Evolutionary conservation across 2,888 invertebrate species (phyloP).

Genomic region (Volucella inflata): DNA sequence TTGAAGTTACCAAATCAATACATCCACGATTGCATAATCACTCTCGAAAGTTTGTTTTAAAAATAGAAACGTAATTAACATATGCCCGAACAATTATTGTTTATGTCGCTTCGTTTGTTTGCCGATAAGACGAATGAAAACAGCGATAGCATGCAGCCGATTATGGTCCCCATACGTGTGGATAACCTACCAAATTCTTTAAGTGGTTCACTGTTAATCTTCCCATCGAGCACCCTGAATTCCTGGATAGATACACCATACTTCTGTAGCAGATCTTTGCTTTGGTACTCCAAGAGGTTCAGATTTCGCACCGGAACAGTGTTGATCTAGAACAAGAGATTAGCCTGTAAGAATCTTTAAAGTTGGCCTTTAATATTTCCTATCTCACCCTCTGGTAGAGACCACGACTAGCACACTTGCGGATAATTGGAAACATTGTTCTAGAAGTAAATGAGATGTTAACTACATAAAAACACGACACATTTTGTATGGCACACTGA

Average conservation of each 20-base stretch:
- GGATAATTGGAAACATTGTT: conserved; percentile 67
- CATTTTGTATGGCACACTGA: neutral
- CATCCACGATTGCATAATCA: conserved; percentile 29
- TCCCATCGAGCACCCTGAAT: conserved; percentile 92
- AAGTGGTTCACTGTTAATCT: conserved; percentile 86
- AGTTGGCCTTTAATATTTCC: neutral
- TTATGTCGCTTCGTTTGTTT: conserved; percentile 1
- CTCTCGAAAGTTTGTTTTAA: conserved; percentile 23
- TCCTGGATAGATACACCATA: conserved; percentile 94
- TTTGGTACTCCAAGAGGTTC: conserved; percentile 98
- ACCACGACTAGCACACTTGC: conserved; percentile 51
- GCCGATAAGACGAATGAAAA: conserved; percentile 21
- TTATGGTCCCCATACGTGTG: neutral
- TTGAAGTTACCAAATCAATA: conserved; percentile 12
- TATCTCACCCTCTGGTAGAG: conserved; percentile 49
- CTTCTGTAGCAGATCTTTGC: conserved; percentile 94
- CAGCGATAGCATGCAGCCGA: neutral
- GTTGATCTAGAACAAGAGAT: conserved; percentile 20
- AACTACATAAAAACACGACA: conserved; percentile 1
- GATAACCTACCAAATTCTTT: conserved; percentile 87
- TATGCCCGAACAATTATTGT: conserved; percentile 17
- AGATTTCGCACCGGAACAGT: conserved; percentile 86
- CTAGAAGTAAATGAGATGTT: conserved; percentile 32
- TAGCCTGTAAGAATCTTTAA: neutral
- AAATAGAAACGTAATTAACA: conserved; percentile 48